Conservation (phyloP, 2,797 vertebrate genomes). For the Melanotaenia boesemani region DNA sequence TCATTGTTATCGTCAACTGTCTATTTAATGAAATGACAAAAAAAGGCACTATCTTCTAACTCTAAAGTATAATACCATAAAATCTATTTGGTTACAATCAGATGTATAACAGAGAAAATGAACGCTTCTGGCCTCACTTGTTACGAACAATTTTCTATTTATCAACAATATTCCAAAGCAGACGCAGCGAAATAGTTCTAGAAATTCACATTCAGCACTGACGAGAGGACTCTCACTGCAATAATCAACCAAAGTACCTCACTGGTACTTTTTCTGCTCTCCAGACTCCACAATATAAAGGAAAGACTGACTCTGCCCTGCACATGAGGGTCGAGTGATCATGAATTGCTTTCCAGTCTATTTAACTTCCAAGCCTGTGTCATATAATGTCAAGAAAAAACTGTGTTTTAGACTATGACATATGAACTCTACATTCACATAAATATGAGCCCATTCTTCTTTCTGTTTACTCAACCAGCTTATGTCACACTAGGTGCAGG, state of each 20-base stretch:
- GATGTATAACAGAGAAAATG: background rate
- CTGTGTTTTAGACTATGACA: slow-evolving; percentile 19
- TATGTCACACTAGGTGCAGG: background rate
- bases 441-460: slow-evolving; percentile 20
- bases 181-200: background rate
- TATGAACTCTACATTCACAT: slow-evolving; percentile 11
- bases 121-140: background rate
- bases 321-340: slow-evolving; percentile 20
- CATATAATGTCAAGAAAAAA: slow-evolving; percentile 1
- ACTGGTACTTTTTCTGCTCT: background rate
- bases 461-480: slow-evolving; percentile 16
- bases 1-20: background rate
- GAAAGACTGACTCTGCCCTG: slow-evolving; percentile 8
- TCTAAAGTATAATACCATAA: background rate
- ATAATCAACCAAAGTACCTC: slow-evolving; percentile 10
- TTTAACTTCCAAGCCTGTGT: slow-evolving; percentile 14
- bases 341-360: slow-evolving; percentile 18
- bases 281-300: background rate
- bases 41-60: background rate
- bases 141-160: background rate
- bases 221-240: slow-evolving; percentile 4
- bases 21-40: slow-evolving; percentile 1
- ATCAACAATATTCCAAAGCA: background rate
- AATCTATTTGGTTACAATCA: background rate
- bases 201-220: background rate